These are phyloP conservation scores for Ophion slaviceki DNA, from an alignment of 2,888 invertebrate genomes.

Conservation along the genomic window DNA sequence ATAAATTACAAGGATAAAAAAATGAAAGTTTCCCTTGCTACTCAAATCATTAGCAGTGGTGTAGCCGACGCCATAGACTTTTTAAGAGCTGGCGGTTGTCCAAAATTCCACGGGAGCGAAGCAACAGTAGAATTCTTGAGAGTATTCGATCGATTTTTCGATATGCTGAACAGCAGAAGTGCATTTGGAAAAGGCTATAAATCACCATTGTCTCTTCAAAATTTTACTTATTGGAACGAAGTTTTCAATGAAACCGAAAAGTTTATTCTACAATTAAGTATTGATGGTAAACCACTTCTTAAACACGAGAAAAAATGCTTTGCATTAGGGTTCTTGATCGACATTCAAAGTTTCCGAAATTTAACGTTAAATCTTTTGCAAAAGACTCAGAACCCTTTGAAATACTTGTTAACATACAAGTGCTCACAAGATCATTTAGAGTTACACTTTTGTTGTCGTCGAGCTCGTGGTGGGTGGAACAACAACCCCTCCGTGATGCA, in stretches of 20 bases:
- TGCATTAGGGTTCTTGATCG: not conserved
- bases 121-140: not conserved
- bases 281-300: too few relatives aligned
- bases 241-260: too few relatives aligned
- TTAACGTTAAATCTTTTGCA: not conserved
- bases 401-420: constrained; percentile 57
- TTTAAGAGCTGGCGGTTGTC: not conserved
- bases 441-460: constrained; percentile 69
- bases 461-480: constrained; percentile 70
- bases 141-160: not conserved
- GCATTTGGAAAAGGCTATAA: not conserved
- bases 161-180: constrained; percentile 5
- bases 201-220: too few relatives aligned
- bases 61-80: not conserved
- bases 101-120: not conserved
- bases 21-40: not conserved
- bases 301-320: not conserved
- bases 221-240: too few relatives aligned
- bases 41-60: constrained; percentile 4
- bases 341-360: constrained; percentile 5
- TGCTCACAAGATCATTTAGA: constrained; percentile 69
- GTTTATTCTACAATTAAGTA: too few relatives aligned
- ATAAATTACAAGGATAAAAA: not conserved
- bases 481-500: constrained; percentile 67
- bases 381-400: not conserved